Evolutionary conservation across 1,140 invertebrate species (phyloP), one percentile per base, ranked within the genome.

Genomic region (Gonatopus flavifemur): DNA sequence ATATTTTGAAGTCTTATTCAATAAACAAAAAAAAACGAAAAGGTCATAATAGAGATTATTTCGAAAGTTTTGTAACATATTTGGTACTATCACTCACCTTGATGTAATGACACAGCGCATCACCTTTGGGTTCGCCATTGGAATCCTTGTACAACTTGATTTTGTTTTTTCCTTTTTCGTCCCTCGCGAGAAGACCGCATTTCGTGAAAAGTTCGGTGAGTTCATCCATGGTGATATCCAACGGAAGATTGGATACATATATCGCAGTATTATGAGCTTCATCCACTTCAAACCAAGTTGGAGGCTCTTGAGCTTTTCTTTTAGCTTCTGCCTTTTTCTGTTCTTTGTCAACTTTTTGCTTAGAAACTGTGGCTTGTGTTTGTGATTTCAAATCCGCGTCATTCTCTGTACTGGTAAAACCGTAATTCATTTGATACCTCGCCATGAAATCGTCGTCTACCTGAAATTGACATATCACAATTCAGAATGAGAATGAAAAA

Each of bases 371-470:
- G 28, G 22, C 3, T 48, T 45, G 21, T 13, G 49, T 30, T 12
- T 20, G n/a, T 13, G 37, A 2, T 30, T 61, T 55, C 2, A 13
- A 0, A 32, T 45, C 35, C 16, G 25, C n/a, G 3, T n/a, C 49
- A 44, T 69, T 69, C n/a, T n/a, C n/a, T 5, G 64, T 20, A 50
- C 79, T 72, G 15, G 74, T 79, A 73, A 92, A 91, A 5, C 94
- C 95, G 80, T 98, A 98, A 70, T 83, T 94, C 84, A 98, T 88
- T 79, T 98, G 94, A 80, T 98, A 98, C 41, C 83, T 82, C 1
- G 95, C 96, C 74, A 99, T 86, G 67, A 98, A 98, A 59, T 98
- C 93, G 66, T 97, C 93, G 81, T 98, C 93, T 48, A 98, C 85
- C 83, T 89, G 66, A 9, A 72, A 70, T n/a, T n/a, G n/a, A n/a